phyloP scores from a whole-genome alignment of 2,888 invertebrate genomes.

The Hydropsyche betteni region DNA sequence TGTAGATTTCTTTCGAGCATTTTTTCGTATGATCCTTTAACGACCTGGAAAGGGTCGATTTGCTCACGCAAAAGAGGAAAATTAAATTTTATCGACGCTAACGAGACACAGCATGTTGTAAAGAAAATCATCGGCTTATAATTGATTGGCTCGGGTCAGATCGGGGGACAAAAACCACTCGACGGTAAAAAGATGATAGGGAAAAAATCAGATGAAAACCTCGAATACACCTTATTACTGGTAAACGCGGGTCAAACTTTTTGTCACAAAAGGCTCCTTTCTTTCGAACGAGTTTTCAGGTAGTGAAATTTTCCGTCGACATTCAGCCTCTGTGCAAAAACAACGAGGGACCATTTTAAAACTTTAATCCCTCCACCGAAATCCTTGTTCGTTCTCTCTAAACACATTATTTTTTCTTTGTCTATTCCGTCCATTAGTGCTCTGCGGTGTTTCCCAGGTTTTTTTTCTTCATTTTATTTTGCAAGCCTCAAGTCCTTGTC shows the following conservation, averaged over 20 bases:
- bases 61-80: slow-evolving; percentile 28
- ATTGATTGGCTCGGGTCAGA: slow-evolving; percentile 43
- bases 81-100: slow-evolving; percentile 16
- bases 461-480: no score
- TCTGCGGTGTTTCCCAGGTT: no score
- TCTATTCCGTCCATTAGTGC: no score
- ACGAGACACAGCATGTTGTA: slow-evolving; percentile 29
- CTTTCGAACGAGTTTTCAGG: slow-evolving; percentile 10
- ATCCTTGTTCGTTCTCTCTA: background rate
- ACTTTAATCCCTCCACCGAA: slow-evolving; percentile 24
- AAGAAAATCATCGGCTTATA: slow-evolving; percentile 47
- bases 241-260: slow-evolving; percentile 22
- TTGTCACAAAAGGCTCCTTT: slow-evolving; percentile 7
- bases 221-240: slow-evolving; percentile 43
- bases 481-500: no score
- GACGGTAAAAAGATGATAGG: slow-evolving; percentile 15
- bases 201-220: slow-evolving; percentile 29
- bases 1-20: no score
- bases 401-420: no score
- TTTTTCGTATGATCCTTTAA: no score
- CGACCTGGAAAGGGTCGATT: no score
- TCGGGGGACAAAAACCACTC: slow-evolving; percentile 2
- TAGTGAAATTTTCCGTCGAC: background rate
- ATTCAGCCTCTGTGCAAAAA: background rate
- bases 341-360: slow-evolving; percentile 29